Evolutionary conservation across 1,140 invertebrate species (phyloP).

Genomic region (Chrysoperla carnea): DNA sequence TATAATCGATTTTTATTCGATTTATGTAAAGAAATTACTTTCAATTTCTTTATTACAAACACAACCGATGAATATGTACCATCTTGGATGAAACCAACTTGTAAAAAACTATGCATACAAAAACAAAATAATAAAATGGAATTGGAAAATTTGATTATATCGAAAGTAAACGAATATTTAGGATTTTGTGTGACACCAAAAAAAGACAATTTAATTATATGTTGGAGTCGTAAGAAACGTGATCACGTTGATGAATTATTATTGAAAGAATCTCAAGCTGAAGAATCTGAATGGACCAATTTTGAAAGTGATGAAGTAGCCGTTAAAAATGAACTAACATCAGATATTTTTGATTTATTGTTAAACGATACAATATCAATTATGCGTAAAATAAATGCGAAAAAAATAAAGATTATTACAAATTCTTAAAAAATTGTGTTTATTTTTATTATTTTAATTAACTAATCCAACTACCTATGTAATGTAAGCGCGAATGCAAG

Average conservation of each 20-base stretch:
- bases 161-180: constrained; percentile 32
- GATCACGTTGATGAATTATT: constrained; percentile 55
- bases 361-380: constrained; percentile 37
- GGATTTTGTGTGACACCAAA: constrained; percentile 32
- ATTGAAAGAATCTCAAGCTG: constrained; percentile 44
- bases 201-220: constrained; percentile 38
- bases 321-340: constrained; percentile 46
- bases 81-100: constrained; percentile 30
- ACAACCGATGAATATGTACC: constrained; percentile 26
- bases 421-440: no score
- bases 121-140: constrained; percentile 23
- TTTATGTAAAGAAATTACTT: constrained; percentile 41
- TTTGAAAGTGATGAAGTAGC: constrained; percentile 49
- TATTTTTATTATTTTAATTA: no score
- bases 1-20: constrained; percentile 35
- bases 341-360: constrained; percentile 40
- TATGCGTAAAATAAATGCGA: background rate
- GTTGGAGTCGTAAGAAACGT: constrained; percentile 47
- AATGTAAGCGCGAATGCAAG: no score
- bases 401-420: no score
- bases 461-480: no score
- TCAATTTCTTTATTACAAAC: constrained; percentile 23
- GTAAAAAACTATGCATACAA: constrained; percentile 17
- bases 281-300: constrained; percentile 52
- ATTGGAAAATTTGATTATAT: constrained; percentile 30